Base-by-base conservation (phyloP, 2,797 vertebrate species). In the Numenius phaeopus region DNA sequence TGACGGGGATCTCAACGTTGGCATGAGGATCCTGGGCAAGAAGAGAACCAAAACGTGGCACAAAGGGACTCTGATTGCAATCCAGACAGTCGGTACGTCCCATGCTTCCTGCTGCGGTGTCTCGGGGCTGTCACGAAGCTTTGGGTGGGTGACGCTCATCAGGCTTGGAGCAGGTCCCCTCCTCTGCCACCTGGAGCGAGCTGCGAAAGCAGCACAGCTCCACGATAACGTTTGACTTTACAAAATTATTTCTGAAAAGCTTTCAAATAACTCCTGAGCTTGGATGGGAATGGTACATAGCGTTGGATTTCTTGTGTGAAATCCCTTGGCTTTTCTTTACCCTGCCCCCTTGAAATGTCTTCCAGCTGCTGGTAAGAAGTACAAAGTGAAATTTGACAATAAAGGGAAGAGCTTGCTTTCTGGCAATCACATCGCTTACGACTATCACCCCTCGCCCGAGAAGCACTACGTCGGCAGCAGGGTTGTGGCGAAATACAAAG, bases 21-120 rank as follows among this genome's bases (percentile, higher is more conserved):
- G 99, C 70, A 99, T 99, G 99, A 98, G 97, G 80, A 99, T 99
- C 95, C 97, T 99, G 97, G 99, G 99, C 87, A 99, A 99, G 97
- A 99, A 99, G 95, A 99, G 99, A 78, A 99, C 99, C 21, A 99
- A 99, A 97, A 99, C 99, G 0, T 99, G 99, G 99, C 99, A 99
- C 98, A 99, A 98, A 75, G 99, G 99, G 61, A 98, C 97, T 2
- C 98, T 99, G 2, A 99, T 99, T 14, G 99, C 99, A 23, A 99
- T 99, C 97, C 99, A 98, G 94, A 97, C 98, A 0, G 98, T 99
- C 0, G 99, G 99, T 98, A 65, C 0, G 91, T 94, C 67, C 65
- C 1, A 0, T 5, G 20, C 47, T 30, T 23, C 47, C 47, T 5
- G 34, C 9, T 9, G 22, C 44, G 8, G 29, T 1, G 10, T 5